Conservation (phyloP, 2,888 invertebrate species). For the Ormyrus nitidulus region DNA sequence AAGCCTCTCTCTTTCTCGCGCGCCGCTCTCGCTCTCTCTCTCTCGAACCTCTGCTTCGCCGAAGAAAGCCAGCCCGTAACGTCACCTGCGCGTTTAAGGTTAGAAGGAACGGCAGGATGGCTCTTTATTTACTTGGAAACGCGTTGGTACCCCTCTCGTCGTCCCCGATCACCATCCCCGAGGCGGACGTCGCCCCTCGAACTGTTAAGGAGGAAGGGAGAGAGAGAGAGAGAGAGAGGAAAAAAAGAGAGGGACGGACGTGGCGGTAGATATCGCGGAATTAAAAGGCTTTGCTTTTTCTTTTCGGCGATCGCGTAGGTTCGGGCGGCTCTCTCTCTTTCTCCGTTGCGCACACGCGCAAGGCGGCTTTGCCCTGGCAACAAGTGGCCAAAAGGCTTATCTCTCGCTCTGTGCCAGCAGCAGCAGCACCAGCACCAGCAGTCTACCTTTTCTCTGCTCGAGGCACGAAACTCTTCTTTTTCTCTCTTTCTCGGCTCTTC, state of each 20-base stretch:
- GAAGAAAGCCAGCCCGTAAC: too few species aligned
- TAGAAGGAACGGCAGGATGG: constrained; percentile 2
- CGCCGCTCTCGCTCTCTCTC: background rate
- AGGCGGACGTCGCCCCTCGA: constrained; percentile 2
- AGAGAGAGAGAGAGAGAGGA: constrained; percentile 14
- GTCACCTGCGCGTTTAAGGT: constrained; percentile 29
- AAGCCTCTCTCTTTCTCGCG: constrained; percentile 30
- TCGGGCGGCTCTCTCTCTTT: background rate
- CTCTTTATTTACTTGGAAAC: constrained; percentile 42
- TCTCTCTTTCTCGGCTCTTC: constrained; percentile 2
- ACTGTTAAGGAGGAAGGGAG: background rate
- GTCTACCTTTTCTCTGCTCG: background rate
- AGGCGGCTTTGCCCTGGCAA: constrained; percentile 48
- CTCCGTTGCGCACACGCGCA: constrained; percentile 21
- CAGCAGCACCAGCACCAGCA: background rate
- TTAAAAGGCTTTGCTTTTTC: constrained; percentile 19
- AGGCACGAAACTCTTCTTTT: constrained; percentile 4
- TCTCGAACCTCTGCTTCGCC: background rate
- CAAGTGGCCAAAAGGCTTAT: constrained; percentile 53
- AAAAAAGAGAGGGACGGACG: constrained; percentile 12
- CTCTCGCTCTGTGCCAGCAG: constrained; percentile 18
- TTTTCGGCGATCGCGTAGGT: background rate
- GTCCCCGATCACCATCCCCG: constrained; percentile 20
- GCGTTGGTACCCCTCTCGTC: background rate
- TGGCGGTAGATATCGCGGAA: constrained; percentile 10